Conservation (phyloP, 35 echinoderm and acorn worm genomes). For the Amphiura filiformis region DNA sequence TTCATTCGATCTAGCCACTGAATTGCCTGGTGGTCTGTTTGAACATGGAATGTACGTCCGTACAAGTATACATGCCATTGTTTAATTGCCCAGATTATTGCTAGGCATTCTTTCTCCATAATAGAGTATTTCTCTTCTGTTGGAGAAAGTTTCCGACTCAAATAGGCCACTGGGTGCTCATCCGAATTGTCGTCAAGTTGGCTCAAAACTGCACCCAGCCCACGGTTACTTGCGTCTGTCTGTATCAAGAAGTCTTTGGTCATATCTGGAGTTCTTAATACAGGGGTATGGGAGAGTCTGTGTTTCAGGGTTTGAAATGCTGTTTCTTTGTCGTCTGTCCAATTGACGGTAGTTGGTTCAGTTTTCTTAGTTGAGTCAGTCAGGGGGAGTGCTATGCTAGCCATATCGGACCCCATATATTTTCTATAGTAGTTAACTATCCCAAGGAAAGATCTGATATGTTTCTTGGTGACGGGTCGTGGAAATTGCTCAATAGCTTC, state of each 20-base stretch:
- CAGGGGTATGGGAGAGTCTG: background rate
- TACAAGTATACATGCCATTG: constrained; percentile 39
- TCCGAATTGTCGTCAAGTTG: background rate
- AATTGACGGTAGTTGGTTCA: constrained; percentile 14
- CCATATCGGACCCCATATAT: constrained; percentile 32
- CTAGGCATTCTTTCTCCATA: constrained; percentile 53
- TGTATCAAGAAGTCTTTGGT: constrained; percentile 3
- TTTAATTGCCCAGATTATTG: constrained; percentile 54
- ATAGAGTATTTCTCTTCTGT: constrained; percentile 48
- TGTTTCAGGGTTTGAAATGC: constrained; percentile 29
- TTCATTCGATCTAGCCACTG: background rate
- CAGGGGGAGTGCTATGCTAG: constrained; percentile 26
- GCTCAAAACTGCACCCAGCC: constrained; percentile 3
- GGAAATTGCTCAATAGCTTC: background rate
- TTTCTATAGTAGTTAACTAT: constrained; percentile 35
- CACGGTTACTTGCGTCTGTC: constrained; percentile 37
- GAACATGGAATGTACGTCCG: constrained; percentile 30
- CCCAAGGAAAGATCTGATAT: constrained; percentile 51
- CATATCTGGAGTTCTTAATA: constrained; percentile 22
- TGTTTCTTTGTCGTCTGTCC: constrained; percentile 24
- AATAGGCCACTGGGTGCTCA: constrained; percentile 44
- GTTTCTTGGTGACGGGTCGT: constrained; percentile 27
- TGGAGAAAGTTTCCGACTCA: constrained; percentile 35
- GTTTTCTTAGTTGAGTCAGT: constrained; percentile 15
- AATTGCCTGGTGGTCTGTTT: constrained; percentile 42